Base-by-base conservation (phyloP, 2,888 invertebrate genomes). In the Sminthurinus aureus region DNA sequence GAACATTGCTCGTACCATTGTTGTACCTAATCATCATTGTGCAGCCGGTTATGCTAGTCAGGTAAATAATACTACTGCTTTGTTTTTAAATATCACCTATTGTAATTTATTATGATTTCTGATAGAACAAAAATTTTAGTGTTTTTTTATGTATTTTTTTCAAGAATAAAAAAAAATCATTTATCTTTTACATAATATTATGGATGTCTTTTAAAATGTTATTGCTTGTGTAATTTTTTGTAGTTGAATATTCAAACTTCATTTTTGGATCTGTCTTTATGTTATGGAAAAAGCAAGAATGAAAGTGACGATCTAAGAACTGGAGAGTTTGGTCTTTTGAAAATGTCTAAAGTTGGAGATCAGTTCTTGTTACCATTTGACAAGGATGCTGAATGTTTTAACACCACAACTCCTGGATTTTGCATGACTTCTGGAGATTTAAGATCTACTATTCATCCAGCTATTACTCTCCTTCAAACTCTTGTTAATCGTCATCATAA, bases 401-500 rank as follows among this genome's bases (percentile, higher is more conserved):
- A 85, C 13, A 83, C 84, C 12, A 82, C 84, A 12, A 85, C 87
- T 6, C 52, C 76, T 1, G 84, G 84, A 22, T 88, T 88, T 79
- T 88, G 88, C 52, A 85, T 88, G 80, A 84, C 82, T 51, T 85
- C 87, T 22, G 88, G 88, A 12, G 88, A 88, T 69, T 84, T 87
- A 13, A 83, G 88, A 20, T 84, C 86, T n/a, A 87, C 86, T 11
- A 85, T 88, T 38, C 88, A 88, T 71, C 88, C 88, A 2, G 88
- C 87, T 11, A 81, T 88, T 6, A 82, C 86, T 8, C 18, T 84
- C 8, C 67, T 84, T 4, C 87, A 88, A 83, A 87, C 84, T 26
- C 38, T 88, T 1, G 77, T 77, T 18, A 77, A 85, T 51, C 79
- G 86, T 0, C 79, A 85, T 66, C 88, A 88, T 82, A 88, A 88